Percentiles rank a stretch among this genome's conserved stretches.
These are phyloP conservation scores for Ceramica pisi DNA, from an alignment of 2,888 invertebrate genomes.

Conservation along the genomic window DNA sequence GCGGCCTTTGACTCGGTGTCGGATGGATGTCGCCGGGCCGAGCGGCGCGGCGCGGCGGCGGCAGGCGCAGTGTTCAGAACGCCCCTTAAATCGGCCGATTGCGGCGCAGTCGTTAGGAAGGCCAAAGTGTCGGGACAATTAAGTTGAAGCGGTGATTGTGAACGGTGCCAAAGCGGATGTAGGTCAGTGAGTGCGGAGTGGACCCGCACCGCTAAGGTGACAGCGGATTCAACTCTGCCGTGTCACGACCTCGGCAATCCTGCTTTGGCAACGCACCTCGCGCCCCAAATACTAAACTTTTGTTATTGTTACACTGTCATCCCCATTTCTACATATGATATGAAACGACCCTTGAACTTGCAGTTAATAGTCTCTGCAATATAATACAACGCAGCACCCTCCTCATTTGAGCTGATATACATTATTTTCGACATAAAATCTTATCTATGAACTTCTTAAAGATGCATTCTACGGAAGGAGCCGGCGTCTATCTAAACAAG, in stretches of 20 bases:
- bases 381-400: constrained; percentile 61
- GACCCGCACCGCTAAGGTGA: constrained; percentile 85
- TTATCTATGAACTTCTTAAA: constrained; percentile 82
- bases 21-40: constrained; percentile 76
- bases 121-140: constrained; percentile 90
- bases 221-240: constrained; percentile 76
- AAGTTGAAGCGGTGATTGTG: constrained; percentile 90
- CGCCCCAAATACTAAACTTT: constrained; percentile 67
- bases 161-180: constrained; percentile 90
- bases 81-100: constrained; percentile 89
- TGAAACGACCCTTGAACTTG: constrained; percentile 47
- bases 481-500: constrained; percentile 82
- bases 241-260: constrained; percentile 79
- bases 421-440: constrained; percentile 83
- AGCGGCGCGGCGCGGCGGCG: constrained; percentile 63
- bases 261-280: constrained; percentile 79
- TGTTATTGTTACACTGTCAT: constrained; percentile 62
- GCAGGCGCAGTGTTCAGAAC: constrained; percentile 78
- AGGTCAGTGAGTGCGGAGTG: constrained; percentile 88
- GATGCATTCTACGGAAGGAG: constrained; percentile 84
- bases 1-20: constrained; percentile 80
- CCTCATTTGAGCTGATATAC: constrained; percentile 70
- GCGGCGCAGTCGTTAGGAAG: constrained; percentile 89
- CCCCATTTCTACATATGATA: constrained; percentile 55
- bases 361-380: constrained; percentile 57